These are phyloP conservation scores for Temnopleurus reevesii DNA, from an alignment of 53 echinoderm and acorn worm genomes.

Conservation along the genomic window DNA sequence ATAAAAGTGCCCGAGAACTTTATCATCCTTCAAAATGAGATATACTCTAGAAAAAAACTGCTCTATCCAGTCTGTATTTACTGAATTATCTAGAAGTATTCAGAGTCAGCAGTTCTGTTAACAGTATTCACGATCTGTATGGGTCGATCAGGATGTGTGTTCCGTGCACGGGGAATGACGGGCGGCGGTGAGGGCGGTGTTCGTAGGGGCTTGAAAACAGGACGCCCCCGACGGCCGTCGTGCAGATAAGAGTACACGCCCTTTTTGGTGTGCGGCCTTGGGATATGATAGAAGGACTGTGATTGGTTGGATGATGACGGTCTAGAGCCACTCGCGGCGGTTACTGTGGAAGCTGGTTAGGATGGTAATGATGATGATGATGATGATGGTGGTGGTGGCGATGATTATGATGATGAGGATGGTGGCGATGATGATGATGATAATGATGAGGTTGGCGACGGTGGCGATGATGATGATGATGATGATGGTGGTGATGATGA, in stretches of 20 bases:
- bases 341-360: constrained; percentile 40
- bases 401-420: background rate
- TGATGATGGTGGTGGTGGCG: too few species aligned
- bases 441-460: background rate
- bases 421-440: background rate
- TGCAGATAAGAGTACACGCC: constrained; percentile 54
- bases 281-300: constrained; percentile 45
- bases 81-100: constrained; percentile 15
- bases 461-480: constrained; percentile 15
- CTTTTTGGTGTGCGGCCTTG: constrained; percentile 32
- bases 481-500: background rate
- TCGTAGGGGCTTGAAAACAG: constrained; percentile 42
- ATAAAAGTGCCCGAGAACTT: too few species aligned
- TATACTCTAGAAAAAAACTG: background rate
- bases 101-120: constrained; percentile 22
- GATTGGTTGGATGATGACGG: constrained; percentile 16
- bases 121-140: constrained; percentile 7
- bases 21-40: background rate
- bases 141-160: background rate
- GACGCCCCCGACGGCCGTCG: constrained; percentile 43
- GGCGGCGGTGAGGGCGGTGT: constrained; percentile 49
- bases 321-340: background rate
- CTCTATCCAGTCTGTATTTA: background rate
- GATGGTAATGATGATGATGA: background rate
- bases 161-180: constrained; percentile 2